phyloP scores from a whole-genome alignment of 1,140 invertebrate genomes.

The Sinonovacula constricta region DNA sequence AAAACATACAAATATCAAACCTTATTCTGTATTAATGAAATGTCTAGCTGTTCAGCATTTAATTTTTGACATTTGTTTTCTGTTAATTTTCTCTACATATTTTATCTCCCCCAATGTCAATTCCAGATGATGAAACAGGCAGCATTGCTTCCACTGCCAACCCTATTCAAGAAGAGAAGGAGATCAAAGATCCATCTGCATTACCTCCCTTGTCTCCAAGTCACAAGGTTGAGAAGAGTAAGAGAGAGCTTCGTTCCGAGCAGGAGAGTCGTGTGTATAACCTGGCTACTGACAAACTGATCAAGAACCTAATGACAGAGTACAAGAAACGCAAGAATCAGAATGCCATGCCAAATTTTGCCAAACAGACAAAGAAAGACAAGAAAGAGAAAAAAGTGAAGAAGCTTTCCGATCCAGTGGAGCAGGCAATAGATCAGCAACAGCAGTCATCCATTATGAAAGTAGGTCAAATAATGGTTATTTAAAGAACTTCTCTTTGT shows the following conservation, averaged over 20 bases:
- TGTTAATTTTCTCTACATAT: no score
- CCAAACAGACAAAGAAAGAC: slow-evolving; percentile 52
- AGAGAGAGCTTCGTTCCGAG: slow-evolving; percentile 68
- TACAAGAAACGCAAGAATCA: slow-evolving; percentile 83
- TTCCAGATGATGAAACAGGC: slow-evolving; percentile 20
- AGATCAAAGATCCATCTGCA: slow-evolving; percentile 10
- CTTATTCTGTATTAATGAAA: no score
- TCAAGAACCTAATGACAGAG: slow-evolving; percentile 82
- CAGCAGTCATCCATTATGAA: slow-evolving; percentile 88
- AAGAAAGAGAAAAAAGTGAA: slow-evolving; percentile 49
- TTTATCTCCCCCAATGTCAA: no score
- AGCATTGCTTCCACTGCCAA: neutral
- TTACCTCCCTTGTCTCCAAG: slow-evolving; percentile 31
- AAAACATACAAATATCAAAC: neutral
- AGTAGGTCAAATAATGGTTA: no score
- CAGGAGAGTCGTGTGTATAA: slow-evolving; percentile 79
- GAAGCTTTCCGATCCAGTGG: slow-evolving; percentile 58
- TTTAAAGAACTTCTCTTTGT: no score
- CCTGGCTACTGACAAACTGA: slow-evolving; percentile 79
- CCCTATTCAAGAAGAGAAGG: no score
- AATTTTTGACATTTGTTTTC: no score
- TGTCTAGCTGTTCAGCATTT: no score
- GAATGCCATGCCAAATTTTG: slow-evolving; percentile 80
- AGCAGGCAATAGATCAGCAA: slow-evolving; percentile 80
- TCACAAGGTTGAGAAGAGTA: slow-evolving; percentile 59